Evolutionary conservation across 2,797 vertebrate genomes (phyloP).

Genomic region (Sciurus vulgaris): DNA sequence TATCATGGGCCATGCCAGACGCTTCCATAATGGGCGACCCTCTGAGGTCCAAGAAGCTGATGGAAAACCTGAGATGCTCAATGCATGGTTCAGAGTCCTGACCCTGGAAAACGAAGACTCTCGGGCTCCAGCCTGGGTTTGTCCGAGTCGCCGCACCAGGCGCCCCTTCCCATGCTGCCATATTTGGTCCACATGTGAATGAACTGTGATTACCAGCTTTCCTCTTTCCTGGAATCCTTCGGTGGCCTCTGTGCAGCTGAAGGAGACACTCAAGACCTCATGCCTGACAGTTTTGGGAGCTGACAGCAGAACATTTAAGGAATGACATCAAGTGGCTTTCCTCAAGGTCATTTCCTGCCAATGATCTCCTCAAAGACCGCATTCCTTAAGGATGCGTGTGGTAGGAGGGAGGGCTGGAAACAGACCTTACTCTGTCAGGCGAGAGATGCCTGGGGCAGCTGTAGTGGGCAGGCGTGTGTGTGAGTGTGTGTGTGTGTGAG

Average conservation of each 20-base stretch:
- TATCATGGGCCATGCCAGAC: fast-evolving
- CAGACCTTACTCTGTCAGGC: constrained; percentile 46
- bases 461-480: constrained; percentile 28
- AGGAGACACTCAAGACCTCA: constrained; percentile 43
- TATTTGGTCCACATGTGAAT: constrained; percentile 37
- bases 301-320: constrained; percentile 70
- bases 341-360: constrained; percentile 78
- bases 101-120: neutral
- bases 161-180: neutral
- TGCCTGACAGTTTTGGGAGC: constrained; percentile 59
- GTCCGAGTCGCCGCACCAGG: neutral
- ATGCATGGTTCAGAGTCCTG: neutral
- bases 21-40: fast-evolving
- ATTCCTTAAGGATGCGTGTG: constrained; percentile 44
- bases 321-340: constrained; percentile 72
- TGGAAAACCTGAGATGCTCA: neutral
- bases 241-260: constrained; percentile 61
- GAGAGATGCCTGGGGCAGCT: neutral
- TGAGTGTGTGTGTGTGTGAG: constrained; percentile 23
- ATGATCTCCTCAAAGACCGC: constrained; percentile 67
- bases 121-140: neutral
- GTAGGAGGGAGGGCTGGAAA: neutral
- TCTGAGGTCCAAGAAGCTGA: neutral
- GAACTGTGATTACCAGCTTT: neutral
- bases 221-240: constrained; percentile 52